Evolutionary conservation across 2,113 vertebrate genomes (phyloP), one percentile per base, ranked within the genome.

Genomic region (Malurus melanocephalus): DNA sequence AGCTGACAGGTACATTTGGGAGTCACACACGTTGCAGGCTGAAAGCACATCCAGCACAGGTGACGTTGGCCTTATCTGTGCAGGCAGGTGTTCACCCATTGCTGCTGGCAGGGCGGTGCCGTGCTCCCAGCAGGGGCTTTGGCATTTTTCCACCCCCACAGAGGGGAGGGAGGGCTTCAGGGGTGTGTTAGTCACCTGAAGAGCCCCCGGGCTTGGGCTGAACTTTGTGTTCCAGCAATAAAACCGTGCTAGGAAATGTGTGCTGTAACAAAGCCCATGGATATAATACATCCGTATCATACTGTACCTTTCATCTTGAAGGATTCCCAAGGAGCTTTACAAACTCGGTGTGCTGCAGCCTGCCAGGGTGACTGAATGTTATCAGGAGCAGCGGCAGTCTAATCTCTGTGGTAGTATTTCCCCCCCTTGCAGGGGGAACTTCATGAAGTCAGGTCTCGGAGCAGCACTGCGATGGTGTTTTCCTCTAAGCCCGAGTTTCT

Each of bases 291-390:
- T 88, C 90, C 35, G 3, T 93, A 81, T 89, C 80, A 16, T n/a
- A 68, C 78, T 66, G 85, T 93, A 93, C 91, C 94, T 95, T 96
- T 95, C 92, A 95, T 96, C 91, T 95, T 88, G 92, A 96, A 94
- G 92, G 93, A 93, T 96, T 95, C 93, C 93, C 88, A 80, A 94
- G 93, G 92, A 93, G 92, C 94, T 95, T 94, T 95, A 89, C 87
- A 92, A 80, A 87, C 68, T 35, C 77, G 1, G 83, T 53, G 94
- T 56, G 72, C 87, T 48, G 87, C 89, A 94, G 91, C 94, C 89
- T 87, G 93, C 86, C 81, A 40, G 85, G 91, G 90, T 85, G 89
- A 91, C 80, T 65, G 91, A 89, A 87, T 66, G 87, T 87, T 92
- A 62, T 87, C 87, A 64, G 92, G 33, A 55, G 59, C 80, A 75